phyloP scores from a whole-genome alignment of 2,888 invertebrate genomes.

The Tillus elongatus region DNA sequence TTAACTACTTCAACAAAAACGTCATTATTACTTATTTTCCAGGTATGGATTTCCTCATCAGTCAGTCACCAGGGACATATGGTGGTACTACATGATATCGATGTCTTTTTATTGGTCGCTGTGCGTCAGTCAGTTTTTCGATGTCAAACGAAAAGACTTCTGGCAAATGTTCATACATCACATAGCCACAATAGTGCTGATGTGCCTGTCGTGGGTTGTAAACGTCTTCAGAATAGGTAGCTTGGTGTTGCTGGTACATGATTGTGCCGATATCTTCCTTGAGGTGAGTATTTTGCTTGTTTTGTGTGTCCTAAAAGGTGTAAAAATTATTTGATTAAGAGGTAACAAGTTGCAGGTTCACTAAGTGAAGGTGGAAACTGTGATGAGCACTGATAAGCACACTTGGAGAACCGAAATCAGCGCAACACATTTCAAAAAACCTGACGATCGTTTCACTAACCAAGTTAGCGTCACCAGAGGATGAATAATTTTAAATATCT shows the following conservation, averaged over 20 bases:
- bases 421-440: no score
- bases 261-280: constrained; percentile 82
- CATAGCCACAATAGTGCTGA: constrained; percentile 80
- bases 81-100: constrained; percentile 97
- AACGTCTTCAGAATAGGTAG: constrained; percentile 89
- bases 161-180: constrained; percentile 99
- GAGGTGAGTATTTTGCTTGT: constrained; percentile 51
- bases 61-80: constrained; percentile 70
- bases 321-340: constrained; percentile 1
- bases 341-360: neutral
- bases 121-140: constrained; percentile 86
- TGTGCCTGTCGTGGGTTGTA: constrained; percentile 90
- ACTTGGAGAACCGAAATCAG: no score
- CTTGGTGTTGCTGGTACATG: constrained; percentile 77
- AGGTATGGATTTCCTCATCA: constrained; percentile 50
- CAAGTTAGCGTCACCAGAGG: no score
- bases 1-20: no score
- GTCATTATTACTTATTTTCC: no score
- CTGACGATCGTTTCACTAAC: no score
- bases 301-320: no score
- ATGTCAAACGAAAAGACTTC: constrained; percentile 88
- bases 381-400: no score
- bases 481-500: no score
- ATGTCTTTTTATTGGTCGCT: constrained; percentile 93
- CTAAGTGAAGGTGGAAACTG: no score